A percentile compares a stretch with the other conserved stretches of the same genome.
These are phyloP conservation scores for Otus sunia DNA, from an alignment of 2,113 vertebrate genomes.

Conservation along the genomic window DNA sequence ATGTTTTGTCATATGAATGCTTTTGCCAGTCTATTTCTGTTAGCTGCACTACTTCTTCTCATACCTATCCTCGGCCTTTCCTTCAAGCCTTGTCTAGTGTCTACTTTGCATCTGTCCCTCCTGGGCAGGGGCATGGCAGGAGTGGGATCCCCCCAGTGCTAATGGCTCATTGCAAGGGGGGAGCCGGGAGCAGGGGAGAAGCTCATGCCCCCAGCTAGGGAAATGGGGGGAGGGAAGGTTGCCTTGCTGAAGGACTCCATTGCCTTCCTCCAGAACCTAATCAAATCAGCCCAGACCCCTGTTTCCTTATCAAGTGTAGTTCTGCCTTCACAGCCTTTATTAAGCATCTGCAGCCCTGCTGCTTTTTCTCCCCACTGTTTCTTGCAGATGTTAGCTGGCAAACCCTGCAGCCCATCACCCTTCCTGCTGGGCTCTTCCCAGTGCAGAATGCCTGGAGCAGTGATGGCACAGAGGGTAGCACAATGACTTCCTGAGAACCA, in stretches of 20 bases:
- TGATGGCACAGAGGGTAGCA: no score
- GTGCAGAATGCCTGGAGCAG: neutral
- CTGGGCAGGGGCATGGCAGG: neutral
- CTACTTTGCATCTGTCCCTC: neutral
- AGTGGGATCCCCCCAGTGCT: fast-evolving
- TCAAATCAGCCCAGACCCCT: neutral
- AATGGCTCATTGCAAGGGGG: neutral
- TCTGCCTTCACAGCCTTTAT: neutral
- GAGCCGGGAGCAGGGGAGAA: neutral
- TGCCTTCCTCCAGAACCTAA: neutral
- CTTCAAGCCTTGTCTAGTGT: neutral
- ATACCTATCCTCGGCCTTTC: neutral
- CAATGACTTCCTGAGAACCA: neutral
- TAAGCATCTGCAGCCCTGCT: neutral
- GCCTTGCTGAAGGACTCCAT: neutral
- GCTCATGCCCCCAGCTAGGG: neutral
- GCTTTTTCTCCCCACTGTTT: neutral
- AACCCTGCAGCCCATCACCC: neutral
- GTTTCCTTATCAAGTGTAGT: neutral
- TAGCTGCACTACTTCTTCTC: neutral
- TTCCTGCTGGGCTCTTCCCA: neutral
- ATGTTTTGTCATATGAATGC: neutral
- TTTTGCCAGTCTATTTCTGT: neutral
- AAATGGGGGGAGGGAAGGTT: neutral
- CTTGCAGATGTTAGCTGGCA: neutral